Percentiles rank a stretch among this genome's conserved stretches.
phyloP scores from a whole-genome alignment of 2,797 vertebrate genomes.

The Helicolenus hilgendorfi region DNA sequence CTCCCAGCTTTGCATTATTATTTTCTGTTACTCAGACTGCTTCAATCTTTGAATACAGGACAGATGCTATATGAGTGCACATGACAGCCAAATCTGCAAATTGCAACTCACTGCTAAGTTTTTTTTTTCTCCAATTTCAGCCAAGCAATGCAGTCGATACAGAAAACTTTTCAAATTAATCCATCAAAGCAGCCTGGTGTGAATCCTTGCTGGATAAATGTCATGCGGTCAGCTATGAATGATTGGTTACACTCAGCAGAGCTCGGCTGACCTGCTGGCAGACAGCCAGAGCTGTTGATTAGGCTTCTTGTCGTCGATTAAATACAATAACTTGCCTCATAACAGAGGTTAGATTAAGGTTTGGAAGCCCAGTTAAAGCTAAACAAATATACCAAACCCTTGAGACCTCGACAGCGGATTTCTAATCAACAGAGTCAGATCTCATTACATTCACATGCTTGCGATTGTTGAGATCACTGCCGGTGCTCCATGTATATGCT shows the following conservation, averaged over 20 bases:
- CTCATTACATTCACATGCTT: conserved; percentile 49
- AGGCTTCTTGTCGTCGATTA: conserved; percentile 33
- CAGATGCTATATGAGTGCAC: not conserved
- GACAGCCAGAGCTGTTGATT: conserved; percentile 57
- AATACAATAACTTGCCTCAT: conserved; percentile 63
- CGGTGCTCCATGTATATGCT: conserved; percentile 22
- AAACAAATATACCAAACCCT: conserved; percentile 50
- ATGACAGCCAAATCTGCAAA: conserved; percentile 11
- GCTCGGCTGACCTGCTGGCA: conserved; percentile 47
- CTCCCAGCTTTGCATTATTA: not conserved
- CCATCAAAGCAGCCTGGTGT: conserved; percentile 14
- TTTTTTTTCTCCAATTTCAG: not conserved
- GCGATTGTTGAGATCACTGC: conserved; percentile 24
- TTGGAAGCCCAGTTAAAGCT: conserved; percentile 45
- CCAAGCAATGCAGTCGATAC: not conserved
- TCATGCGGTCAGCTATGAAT: conserved; percentile 24
- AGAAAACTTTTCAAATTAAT: conserved; percentile 17
- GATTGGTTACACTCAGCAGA: conserved; percentile 29
- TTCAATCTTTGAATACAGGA: not conserved
- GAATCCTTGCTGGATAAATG: conserved; percentile 23
- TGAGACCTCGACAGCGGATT: conserved; percentile 44
- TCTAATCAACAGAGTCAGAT: conserved; percentile 44
- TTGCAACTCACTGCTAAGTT: not conserved
- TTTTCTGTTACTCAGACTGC: conserved; percentile 7
- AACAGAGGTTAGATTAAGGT: conserved; percentile 59